Evolutionary conservation across 2,113 vertebrate species (phyloP), one percentile per base, ranked within the genome.

Genomic region (Ceuthmochares aereus): DNA sequence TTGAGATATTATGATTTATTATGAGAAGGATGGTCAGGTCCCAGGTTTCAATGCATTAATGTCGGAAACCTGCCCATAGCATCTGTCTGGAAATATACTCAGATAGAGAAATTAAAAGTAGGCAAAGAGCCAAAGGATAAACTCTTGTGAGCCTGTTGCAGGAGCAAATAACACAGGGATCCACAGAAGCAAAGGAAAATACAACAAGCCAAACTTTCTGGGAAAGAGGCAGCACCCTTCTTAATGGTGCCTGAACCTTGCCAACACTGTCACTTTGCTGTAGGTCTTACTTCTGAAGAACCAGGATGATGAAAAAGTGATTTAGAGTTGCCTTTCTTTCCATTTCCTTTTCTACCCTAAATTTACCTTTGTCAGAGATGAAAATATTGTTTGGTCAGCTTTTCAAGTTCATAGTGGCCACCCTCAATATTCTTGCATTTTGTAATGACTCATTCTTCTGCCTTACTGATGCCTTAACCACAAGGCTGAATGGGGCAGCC

Each of bases 131-230:
- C 18, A 76, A 60, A 86, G 30, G 34, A 52, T n/a, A 52, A 81
- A 67, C 1, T 1, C 6, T 27, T 60, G 5, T 12, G 51, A 12
- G 2, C 6, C 17, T n/a, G 1, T 23, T 76, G 34, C 32, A 73
- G 15, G 11, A 88, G 16, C 13, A 67, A 62, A 56, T 16, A 75
- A 27, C 7, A 49, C n/a, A 49, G 27, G 3, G 10, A 49, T 62
- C 12, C 52, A 52, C 0, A 3, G n/a, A 83, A 88, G 7, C 32
- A 79, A 92, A 85, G 26, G 25, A 54, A 85, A 85, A 37, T 23
- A 45, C 1, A n/a, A 27, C 23, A 20, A 23, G 10, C 10, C 22
- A 81, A 34, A 78, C 8, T 6, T 56, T 2, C 22, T n/a, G 7
- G 11, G 17, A 36, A 72, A 37, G 59, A 73, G 29, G 47, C 7